Evolutionary conservation across 1,140 invertebrate genomes (phyloP), one percentile per base, ranked within the genome.

Genomic region (Plectrocnemia conspersa): DNA sequence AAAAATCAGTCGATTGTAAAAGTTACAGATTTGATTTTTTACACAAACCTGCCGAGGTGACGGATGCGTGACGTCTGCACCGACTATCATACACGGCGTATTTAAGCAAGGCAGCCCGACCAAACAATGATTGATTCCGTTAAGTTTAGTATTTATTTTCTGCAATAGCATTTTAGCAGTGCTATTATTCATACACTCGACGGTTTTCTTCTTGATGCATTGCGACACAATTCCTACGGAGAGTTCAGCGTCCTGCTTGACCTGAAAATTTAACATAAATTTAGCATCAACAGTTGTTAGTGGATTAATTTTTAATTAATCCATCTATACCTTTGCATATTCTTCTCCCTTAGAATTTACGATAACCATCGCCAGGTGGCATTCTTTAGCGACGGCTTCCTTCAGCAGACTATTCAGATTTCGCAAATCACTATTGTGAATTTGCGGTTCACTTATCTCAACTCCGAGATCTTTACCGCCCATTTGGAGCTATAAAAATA

Each of bases 21-120:
- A 13, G 6, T 38, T 38, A 5, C 5, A 7, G 35, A 16, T 16
- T 6, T 38, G 6, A 38, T 15, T 38, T 22, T 3, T 11, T 23
- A 11, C 21, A 23, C 18, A 23, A 32, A 73, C 71, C 66, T 79
- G 77, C 64, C 88, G 85, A 0, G 85, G 85, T 1, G 85, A 80
- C 0, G 89, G 89, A 78, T 94, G 91, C 1, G 89, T 91, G 1
- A 93, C 90, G 73, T 95, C 92, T 16, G 90, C 91, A 1, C 92
- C 90, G 24, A 93, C 73, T 11, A 89, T 78, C 74, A 93, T 87
- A 0, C 62, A 66, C 50, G 73, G 66, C 23, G 48, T 57, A 25
- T 48, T 62, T 11, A 79, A 52, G 46, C 73, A 76, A 3, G 49
- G 35, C 6, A 68, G 67, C 7, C 0, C 36, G 0, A 62, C 62